phyloP scores from a whole-genome alignment of 2,797 vertebrate genomes.

The Lagodon rhomboides region DNA sequence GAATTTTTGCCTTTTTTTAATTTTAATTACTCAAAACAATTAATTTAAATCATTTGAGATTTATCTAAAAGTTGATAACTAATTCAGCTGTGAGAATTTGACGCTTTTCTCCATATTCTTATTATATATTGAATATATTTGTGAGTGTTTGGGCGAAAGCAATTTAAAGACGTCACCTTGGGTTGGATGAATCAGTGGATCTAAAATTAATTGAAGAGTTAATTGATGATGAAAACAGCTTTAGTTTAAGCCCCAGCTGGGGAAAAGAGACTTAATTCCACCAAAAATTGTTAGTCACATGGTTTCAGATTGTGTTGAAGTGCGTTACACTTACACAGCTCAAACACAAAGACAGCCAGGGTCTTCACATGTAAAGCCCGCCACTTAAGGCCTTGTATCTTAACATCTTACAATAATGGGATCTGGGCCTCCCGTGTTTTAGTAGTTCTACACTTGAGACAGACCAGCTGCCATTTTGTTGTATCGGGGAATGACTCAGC shows the following conservation, averaged over 20 bases:
- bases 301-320: not conserved
- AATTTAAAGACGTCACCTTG: constrained; percentile 4
- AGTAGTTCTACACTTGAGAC: constrained; percentile 64
- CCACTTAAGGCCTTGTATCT: constrained; percentile 22
- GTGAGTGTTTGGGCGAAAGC: not conserved
- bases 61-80: no score
- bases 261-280: constrained; percentile 9
- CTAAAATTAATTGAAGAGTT: constrained; percentile 26
- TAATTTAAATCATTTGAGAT: no score
- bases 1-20: no score
- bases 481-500: constrained; percentile 79
- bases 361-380: constrained; percentile 19
- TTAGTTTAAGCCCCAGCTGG: not conserved
- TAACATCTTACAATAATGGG: constrained; percentile 44
- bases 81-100: constrained; percentile 11
- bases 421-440: constrained; percentile 46
- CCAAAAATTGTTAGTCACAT: constrained; percentile 1
- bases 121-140: constrained; percentile 12
- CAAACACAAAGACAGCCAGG: constrained; percentile 18
- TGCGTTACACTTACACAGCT: not conserved
- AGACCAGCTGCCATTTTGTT: constrained; percentile 78
- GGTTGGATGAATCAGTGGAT: constrained; percentile 19
- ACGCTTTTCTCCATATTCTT: constrained; percentile 7
- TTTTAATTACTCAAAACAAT: no score
- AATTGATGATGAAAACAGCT: constrained; percentile 25